Conservation (phyloP, 2,888 invertebrate species). For the Heliconius charithonia region DNA sequence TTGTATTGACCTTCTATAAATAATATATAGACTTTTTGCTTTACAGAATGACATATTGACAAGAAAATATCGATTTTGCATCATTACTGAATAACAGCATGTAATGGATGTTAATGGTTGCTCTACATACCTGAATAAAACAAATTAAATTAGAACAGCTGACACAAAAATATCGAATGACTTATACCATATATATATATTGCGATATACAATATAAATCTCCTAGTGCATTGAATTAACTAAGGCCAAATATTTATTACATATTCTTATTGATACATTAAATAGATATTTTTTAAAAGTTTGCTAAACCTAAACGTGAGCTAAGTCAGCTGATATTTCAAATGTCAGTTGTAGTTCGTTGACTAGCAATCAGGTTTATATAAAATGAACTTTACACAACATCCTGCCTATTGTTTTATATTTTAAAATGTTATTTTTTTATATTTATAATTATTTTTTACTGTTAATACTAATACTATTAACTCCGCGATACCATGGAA, state of each 20-base stretch:
- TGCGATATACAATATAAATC: background rate
- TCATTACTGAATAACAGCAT: conserved; percentile 33
- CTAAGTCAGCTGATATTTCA: conserved; percentile 41
- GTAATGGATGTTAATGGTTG: conserved; percentile 30
- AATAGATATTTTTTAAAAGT: conserved; percentile 29
- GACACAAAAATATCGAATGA: background rate
- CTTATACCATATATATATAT: background rate
- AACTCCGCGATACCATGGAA: conserved; percentile 13
- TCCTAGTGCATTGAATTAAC: background rate
- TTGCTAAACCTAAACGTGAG: conserved; percentile 20
- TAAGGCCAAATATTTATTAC: conserved; percentile 13
- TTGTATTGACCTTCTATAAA: conserved; percentile 8
- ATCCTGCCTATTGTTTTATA: background rate
- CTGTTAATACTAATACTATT: background rate
- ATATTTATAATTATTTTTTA: background rate
- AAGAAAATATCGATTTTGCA: conserved; percentile 38
- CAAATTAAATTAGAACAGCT: conserved; percentile 9
- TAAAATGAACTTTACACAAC: conserved; percentile 14
- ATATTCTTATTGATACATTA: conserved; percentile 1
- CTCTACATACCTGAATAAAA: conserved; percentile 16
- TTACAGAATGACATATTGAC: conserved; percentile 36
- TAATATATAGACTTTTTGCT: conserved; percentile 22
- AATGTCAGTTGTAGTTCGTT: conserved; percentile 40
- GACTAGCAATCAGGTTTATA: conserved; percentile 17
- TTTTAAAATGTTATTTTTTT: background rate